Evolutionary conservation across 2,113 vertebrate species (phyloP).

Genomic region (Brevimyrus niger): DNA sequence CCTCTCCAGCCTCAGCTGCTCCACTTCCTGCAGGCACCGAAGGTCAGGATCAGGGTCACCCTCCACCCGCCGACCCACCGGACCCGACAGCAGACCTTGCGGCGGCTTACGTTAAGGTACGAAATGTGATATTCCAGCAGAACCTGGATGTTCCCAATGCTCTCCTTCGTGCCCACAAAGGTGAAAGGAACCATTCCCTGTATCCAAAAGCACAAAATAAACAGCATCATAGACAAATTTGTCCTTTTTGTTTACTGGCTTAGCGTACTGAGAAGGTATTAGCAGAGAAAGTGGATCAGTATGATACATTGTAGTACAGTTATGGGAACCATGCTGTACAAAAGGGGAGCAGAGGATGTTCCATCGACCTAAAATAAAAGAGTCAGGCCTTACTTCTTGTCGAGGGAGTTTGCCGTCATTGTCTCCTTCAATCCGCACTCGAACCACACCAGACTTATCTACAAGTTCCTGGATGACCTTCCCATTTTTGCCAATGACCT

Average conservation of each 20-base stretch:
- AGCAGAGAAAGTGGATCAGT: background rate
- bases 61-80: background rate
- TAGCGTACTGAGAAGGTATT: constrained; percentile 12
- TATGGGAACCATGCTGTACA: background rate
- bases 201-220: constrained; percentile 37
- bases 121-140: constrained; percentile 93
- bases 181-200: constrained; percentile 98
- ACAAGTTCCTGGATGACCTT: constrained; percentile 89
- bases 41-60: background rate
- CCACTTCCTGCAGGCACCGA: constrained; percentile 73
- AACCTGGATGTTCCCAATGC: constrained; percentile 89
- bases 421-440: constrained; percentile 82
- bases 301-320: background rate
- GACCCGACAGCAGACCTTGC: background rate
- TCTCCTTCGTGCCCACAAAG: constrained; percentile 96
- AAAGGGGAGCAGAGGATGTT: background rate
- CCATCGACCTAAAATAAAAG: background rate
- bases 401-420: constrained; percentile 76
- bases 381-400: constrained; percentile 66
- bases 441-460: constrained; percentile 83
- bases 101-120: constrained; percentile 83
- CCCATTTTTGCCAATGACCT: constrained; percentile 85
- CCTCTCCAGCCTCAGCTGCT: constrained; percentile 89
- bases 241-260: constrained; percentile 29
- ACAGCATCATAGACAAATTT: constrained; percentile 20